These are phyloP conservation scores for Perca fluviatilis DNA, from an alignment of 2,113 vertebrate species.

Conservation along the genomic window DNA sequence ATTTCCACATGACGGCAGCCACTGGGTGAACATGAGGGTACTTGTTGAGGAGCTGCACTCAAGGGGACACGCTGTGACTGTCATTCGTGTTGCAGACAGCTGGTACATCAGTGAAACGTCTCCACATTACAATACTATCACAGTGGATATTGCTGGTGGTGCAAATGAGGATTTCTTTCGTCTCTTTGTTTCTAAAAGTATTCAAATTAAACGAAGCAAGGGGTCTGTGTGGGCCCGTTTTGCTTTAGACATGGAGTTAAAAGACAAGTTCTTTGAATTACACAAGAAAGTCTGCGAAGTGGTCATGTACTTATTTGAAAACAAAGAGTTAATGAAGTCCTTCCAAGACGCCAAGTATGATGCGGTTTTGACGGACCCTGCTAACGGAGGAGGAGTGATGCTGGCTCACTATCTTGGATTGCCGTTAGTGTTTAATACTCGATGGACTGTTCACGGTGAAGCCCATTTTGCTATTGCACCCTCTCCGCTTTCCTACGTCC, in stretches of 20 bases:
- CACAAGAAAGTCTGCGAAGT: constrained; percentile 69
- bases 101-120: constrained; percentile 79
- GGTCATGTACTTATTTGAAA: constrained; percentile 67
- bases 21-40: constrained; percentile 81
- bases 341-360: constrained; percentile 71
- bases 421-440: constrained; percentile 73
- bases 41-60: constrained; percentile 70
- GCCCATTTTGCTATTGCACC: constrained; percentile 76
- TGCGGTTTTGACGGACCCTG: constrained; percentile 77
- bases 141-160: constrained; percentile 49
- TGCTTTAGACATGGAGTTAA: constrained; percentile 59
- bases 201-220: constrained; percentile 60
- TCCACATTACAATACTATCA: constrained; percentile 64
- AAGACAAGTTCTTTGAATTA: constrained; percentile 64
- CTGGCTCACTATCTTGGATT: constrained; percentile 72
- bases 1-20: constrained; percentile 79
- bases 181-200: constrained; percentile 57
- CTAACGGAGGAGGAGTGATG: constrained; percentile 65
- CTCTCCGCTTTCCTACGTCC: constrained; percentile 78
- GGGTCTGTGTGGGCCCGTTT: constrained; percentile 52
- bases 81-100: constrained; percentile 69
- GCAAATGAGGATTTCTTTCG: constrained; percentile 70
- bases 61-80: constrained; percentile 69
- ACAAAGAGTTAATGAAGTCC: constrained; percentile 53
- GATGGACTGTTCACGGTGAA: constrained; percentile 75